Evolutionary conservation across 2,888 invertebrate species (phyloP), one percentile per base, ranked within the genome.

Genomic region (Orchesella flavescens): DNA sequence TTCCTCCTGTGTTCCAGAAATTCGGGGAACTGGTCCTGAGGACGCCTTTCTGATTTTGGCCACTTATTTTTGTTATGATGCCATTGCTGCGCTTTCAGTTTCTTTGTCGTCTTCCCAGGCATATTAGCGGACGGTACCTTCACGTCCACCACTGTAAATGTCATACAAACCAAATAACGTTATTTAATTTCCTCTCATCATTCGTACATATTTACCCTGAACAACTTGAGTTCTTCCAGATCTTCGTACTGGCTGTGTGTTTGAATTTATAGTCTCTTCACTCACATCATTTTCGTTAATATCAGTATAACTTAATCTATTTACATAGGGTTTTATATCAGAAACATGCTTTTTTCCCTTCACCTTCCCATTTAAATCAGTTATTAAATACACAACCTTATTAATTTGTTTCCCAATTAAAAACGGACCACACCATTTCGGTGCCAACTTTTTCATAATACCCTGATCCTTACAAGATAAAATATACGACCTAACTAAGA

Each of bases 381-480:
- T 7, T 43, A 57, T 43, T 17, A 59, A 13, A 43, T 72, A 72
- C 2, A 59, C 24, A 17, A 24, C 3, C 7, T 59, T 17, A 19
- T 72, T 72, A 13, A 72, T 34, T 10, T 13, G 23, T 43, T 19
- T 59, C 7, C 13, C 0, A 12, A 72, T 57, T 15, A n/a, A 13
- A 63, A 74, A 61, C 15, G 73, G 73, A 5, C 73, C 73, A 19
- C 19, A 1, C 61, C 63, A 61, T 12, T 63, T 61, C 2, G 15
- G 10, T 17, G 23, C 17, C 17, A 74, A 23, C 17, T 74, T 74
- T 15, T 63, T 63, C 34, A 44, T 46, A 43, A 74, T 19, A 19
- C 63, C 73, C n/a, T 61, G 46, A 1, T 15, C n/a, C 17, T 49
- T 61, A 53, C n/a, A 4, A 10, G 71, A 71, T n/a, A 71, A 34